phyloP scores from a whole-genome alignment of 1,140 invertebrate genomes.

The Holotrichia oblita region DNA sequence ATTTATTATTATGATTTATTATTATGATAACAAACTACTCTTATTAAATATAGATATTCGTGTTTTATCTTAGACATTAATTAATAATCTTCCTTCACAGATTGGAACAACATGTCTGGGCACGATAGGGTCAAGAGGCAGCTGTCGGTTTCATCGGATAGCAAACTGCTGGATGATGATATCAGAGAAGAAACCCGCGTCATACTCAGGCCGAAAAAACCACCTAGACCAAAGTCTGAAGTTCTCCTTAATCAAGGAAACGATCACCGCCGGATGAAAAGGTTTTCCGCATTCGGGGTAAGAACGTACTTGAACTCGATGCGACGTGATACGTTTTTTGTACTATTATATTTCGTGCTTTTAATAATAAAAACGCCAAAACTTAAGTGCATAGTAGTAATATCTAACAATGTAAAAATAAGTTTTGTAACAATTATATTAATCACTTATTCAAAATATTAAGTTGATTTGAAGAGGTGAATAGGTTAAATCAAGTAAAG shows the following conservation, averaged over 20 bases:
- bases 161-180: slow-evolving; percentile 86
- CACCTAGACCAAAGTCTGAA: slow-evolving; percentile 88
- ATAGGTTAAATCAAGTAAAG: too few species aligned
- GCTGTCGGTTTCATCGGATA: slow-evolving; percentile 89
- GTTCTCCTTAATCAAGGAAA: slow-evolving; percentile 79
- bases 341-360: too few species aligned
- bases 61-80: not conserved
- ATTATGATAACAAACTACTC: too few species aligned
- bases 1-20: too few species aligned
- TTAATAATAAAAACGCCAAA: too few species aligned
- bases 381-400: too few species aligned
- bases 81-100: slow-evolving; percentile 63
- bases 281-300: slow-evolving; percentile 92
- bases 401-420: too few species aligned
- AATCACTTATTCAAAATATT: too few species aligned
- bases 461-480: too few species aligned
- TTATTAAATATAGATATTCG: too few species aligned
- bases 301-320: slow-evolving; percentile 49
- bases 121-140: slow-evolving; percentile 86
- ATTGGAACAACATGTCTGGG: slow-evolving; percentile 79
- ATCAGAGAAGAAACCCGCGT: slow-evolving; percentile 85
- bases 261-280: slow-evolving; percentile 78
- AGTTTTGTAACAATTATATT: too few species aligned
- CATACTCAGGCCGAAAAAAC: slow-evolving; percentile 86
- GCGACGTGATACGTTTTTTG: too few species aligned